These are phyloP conservation scores for Phocoena sinus DNA, from an alignment of 2,113 vertebrate species.

Conservation along the genomic window DNA sequence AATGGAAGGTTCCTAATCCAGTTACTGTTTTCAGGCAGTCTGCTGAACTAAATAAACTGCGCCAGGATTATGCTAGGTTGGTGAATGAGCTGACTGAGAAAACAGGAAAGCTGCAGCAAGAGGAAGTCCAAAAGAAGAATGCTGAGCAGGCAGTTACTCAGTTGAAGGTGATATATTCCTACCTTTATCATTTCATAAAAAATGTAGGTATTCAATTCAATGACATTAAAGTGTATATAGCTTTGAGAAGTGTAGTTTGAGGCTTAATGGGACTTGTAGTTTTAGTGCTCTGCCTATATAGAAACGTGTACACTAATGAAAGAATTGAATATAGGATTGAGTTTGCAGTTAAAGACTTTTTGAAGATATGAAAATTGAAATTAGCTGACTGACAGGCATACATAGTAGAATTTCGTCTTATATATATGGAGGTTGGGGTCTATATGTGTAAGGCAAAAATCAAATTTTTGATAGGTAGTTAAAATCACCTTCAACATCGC, in stretches of 20 bases:
- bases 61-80: slow-evolving; percentile 90
- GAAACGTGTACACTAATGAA: not conserved
- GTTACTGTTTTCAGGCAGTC: slow-evolving; percentile 87
- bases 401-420: not conserved
- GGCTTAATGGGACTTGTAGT: not conserved
- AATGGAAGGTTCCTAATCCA: slow-evolving; percentile 33
- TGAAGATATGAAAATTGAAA: slow-evolving; percentile 6
- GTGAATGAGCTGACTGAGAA: slow-evolving; percentile 93
- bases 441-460: not conserved
- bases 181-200: not conserved
- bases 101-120: slow-evolving; percentile 92
- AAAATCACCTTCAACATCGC: slow-evolving; percentile 3
- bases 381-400: not conserved
- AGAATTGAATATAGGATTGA: not conserved
- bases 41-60: slow-evolving; percentile 93
- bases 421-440: not conserved
- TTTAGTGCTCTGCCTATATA: not conserved
- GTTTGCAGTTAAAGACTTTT: slow-evolving; percentile 31
- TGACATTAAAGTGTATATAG: not conserved
- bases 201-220: not conserved
- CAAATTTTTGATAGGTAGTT: not conserved
- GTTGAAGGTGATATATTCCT: slow-evolving; percentile 79
- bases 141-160: slow-evolving; percentile 93
- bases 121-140: slow-evolving; percentile 95
- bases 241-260: slow-evolving; percentile 13